Percentiles rank a stretch among this genome's conserved stretches.
Conservation (phyloP, 1,140 invertebrate species). For the Parapsyche elsis region DNA sequence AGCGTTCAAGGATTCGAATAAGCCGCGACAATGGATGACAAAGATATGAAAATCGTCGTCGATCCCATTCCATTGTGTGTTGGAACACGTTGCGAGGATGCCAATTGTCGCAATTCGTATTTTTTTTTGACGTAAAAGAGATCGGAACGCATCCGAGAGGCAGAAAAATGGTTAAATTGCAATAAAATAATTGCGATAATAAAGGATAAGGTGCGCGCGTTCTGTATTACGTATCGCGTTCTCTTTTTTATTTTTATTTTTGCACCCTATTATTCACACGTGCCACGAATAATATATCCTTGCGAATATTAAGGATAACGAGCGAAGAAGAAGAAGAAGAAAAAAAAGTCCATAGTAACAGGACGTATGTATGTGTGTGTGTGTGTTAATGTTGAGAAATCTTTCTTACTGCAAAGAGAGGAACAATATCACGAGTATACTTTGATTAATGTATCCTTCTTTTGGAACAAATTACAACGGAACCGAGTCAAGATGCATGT, state of each 20-base stretch:
- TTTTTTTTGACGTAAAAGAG: neutral
- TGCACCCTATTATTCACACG: neutral
- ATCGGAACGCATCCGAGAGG: neutral
- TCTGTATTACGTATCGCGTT: neutral
- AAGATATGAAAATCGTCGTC: constrained; percentile 4
- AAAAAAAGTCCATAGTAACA: neutral
- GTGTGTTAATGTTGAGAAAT: constrained; percentile 29
- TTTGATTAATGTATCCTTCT: constrained; percentile 28
- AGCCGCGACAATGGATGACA: neutral
- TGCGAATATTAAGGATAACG: constrained; percentile 32
- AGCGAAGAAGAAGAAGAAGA: neutral
- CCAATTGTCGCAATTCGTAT: neutral
- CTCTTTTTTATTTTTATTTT: constrained; percentile 8
- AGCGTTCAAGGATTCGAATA: neutral
- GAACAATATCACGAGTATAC: constrained; percentile 28
- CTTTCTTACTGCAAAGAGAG: constrained; percentile 30
- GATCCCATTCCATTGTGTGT: neutral
- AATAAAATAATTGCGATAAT: neutral
- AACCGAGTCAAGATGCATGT: neutral
- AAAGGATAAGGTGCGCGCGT: neutral
- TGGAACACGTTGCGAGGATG: too few relatives aligned
- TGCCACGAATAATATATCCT: constrained; percentile 7
- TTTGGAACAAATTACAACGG: constrained; percentile 28
- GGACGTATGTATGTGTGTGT: neutral
- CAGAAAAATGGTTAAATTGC: neutral